Conservation (phyloP, 1,140 invertebrate species). For the Phortica variegata region DNA sequence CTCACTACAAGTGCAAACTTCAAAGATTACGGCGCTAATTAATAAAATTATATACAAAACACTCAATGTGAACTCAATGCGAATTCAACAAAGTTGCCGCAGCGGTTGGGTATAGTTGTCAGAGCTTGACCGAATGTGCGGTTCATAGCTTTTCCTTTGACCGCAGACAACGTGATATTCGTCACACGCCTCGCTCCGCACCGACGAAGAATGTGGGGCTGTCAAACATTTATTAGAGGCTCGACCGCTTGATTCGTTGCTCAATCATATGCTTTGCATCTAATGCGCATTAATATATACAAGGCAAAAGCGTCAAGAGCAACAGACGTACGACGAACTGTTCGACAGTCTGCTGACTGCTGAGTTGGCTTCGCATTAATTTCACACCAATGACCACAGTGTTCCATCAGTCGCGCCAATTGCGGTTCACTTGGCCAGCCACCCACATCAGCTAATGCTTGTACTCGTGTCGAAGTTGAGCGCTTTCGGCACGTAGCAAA, state of each 20-base stretch:
- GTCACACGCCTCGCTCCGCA: no score
- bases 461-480: neutral
- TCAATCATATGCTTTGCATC: neutral
- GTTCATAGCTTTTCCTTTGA: no score
- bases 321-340: slow-evolving; percentile 1
- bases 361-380: slow-evolving; percentile 44
- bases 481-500: neutral
- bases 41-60: slow-evolving; percentile 53
- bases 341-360: slow-evolving; percentile 27
- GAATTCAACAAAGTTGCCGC: no score
- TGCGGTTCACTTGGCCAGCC: neutral
- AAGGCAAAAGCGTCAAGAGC: no score
- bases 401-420: slow-evolving; percentile 4
- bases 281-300: no score
- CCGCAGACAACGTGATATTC: no score
- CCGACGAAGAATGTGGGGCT: no score
- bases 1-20: slow-evolving; percentile 24
- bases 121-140: no score
- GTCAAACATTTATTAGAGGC: no score
- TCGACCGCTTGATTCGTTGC: neutral
- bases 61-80: slow-evolving; percentile 32
- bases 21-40: slow-evolving; percentile 49
- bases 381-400: slow-evolving; percentile 50
- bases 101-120: no score
- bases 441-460: neutral